phyloP scores from a whole-genome alignment of 1,140 invertebrate genomes.

The Hyles vespertilio region DNA sequence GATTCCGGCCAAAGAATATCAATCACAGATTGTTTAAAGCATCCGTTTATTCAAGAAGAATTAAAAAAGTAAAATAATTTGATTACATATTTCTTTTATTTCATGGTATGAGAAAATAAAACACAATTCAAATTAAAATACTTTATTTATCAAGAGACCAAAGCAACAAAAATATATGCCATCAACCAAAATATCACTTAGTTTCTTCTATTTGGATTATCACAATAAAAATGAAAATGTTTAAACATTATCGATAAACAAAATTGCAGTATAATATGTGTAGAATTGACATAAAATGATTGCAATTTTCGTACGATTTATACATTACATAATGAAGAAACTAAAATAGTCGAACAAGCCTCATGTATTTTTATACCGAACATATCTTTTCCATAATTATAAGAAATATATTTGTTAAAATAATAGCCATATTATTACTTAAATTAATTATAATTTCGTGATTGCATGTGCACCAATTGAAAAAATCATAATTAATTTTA shows the following conservation, averaged over 20 bases:
- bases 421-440: too few relatives aligned
- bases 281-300: constrained; percentile 10
- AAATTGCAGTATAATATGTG: constrained; percentile 5
- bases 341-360: too few relatives aligned
- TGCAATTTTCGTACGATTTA: too few relatives aligned
- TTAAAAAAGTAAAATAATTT: constrained; percentile 74
- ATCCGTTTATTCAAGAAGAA: constrained; percentile 97
- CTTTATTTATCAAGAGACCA: constrained; percentile 58
- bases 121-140: constrained; percentile 48
- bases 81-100: constrained; percentile 25
- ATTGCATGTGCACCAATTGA: too few relatives aligned
- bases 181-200: constrained; percentile 67
- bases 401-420: too few relatives aligned
- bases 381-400: too few relatives aligned
- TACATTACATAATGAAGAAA: too few relatives aligned
- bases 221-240: constrained; percentile 39
- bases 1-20: constrained; percentile 94
- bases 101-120: constrained; percentile 28
- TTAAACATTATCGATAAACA: constrained; percentile 1
- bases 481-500: too few relatives aligned
- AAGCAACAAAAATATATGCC: constrained; percentile 67
- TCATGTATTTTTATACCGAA: too few relatives aligned
- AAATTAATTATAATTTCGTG: too few relatives aligned
- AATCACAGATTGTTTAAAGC: constrained; percentile 93
- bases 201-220: constrained; percentile 41